Base-by-base conservation (phyloP, 2,797 vertebrate species). In the Rhinichthys osculus region DNA sequence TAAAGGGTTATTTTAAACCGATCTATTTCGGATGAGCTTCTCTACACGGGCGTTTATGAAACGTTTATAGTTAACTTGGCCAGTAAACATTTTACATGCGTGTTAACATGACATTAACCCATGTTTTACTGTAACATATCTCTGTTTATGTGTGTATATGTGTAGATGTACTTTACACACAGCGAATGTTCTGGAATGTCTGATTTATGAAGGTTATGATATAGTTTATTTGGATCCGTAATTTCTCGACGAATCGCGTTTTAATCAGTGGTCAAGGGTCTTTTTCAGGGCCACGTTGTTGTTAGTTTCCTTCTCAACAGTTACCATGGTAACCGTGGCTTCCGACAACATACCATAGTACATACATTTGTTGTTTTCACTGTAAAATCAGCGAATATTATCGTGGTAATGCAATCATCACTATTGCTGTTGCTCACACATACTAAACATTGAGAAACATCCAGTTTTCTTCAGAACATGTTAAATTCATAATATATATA, bases 271-370 rank as follows among this genome's bases (percentile, higher is more conserved):
- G 44, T 50, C 52, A 44, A 35, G 1, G 6, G 17, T 13, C 1
- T 14, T 21, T 54, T 54, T 76, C 19, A 76, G 30, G 1, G 50
- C 11, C 19, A 16, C 14, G 1, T n/a, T n/a, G 19, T 57, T 57
- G 33, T 38, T 14, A 16, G 74, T 77, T 57, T 14, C 13, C 21
- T 7, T 54, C 7, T 23, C 11, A 7, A 23, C 1, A 52, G 52
- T 40, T 40, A n/a, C 74, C 33, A 77, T 77, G 33, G 52, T 40
- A 77, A 59, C 74, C 30, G 19, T 54, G 35, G 30, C 47, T 76
- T 35, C 73, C 52, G 33, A 7, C 11, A 16, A n/a, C 19, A 21
- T 0, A 23, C n/a, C 14, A 8, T 47, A 47, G 14, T 72, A 40
- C 40, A 8, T 40, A 38, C 33, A 2, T 19, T 50, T 3, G 44